Evolutionary conservation across 2,797 vertebrate species (phyloP).

Genomic region (Sebastes matsubarae): DNA sequence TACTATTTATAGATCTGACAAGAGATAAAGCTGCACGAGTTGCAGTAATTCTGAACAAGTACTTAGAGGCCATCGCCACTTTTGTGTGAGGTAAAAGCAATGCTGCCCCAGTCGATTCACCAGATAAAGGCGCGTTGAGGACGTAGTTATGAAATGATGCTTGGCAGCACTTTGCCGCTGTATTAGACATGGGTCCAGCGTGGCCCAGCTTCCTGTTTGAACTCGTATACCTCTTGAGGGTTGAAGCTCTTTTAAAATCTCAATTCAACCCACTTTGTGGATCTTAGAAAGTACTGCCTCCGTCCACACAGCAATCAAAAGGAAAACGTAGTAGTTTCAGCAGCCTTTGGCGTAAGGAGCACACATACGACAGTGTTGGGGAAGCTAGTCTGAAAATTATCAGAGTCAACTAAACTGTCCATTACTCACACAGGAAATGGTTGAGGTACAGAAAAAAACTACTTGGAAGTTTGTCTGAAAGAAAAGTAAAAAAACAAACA

Average conservation of each 20-base stretch:
- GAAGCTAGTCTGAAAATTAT: neutral
- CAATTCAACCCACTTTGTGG: constrained; percentile 55
- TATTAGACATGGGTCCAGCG: constrained; percentile 48
- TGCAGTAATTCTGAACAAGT: constrained; percentile 73
- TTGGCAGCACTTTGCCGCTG: constrained; percentile 17
- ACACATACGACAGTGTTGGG: neutral
- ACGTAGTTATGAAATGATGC: constrained; percentile 67
- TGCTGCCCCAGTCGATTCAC: constrained; percentile 37
- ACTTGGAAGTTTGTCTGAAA: neutral
- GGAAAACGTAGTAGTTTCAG: constrained; percentile 8
- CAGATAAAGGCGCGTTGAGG: constrained; percentile 57
- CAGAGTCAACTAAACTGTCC: neutral
- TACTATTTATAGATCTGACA: constrained; percentile 81
- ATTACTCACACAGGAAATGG: neutral
- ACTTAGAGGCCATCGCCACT: constrained; percentile 55
- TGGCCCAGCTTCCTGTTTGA: constrained; percentile 59
- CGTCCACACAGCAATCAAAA: constrained; percentile 7
- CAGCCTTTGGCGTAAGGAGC: neutral
- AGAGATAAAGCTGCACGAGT: constrained; percentile 59
- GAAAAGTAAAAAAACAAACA: neutral
- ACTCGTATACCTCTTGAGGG: constrained; percentile 41
- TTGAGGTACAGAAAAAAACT: neutral
- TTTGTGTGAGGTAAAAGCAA: constrained; percentile 64
- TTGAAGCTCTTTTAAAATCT: constrained; percentile 59
- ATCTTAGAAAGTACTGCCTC: constrained; percentile 26